Base-by-base conservation (phyloP, 2,888 invertebrate species). In the Drosophila mayaguana region DNA sequence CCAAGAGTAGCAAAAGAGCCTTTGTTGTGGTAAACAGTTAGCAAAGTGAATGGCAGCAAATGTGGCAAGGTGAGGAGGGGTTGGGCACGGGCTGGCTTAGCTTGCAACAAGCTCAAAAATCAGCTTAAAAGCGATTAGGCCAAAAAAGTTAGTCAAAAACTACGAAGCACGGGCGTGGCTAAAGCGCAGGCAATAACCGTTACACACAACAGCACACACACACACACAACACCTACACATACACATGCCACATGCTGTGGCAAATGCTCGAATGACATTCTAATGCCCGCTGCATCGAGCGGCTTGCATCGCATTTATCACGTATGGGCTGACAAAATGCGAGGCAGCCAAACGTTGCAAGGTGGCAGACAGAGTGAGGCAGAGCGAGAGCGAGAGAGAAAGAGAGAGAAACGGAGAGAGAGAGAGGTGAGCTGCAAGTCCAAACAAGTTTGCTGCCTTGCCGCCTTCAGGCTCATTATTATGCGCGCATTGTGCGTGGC, bases 401-500 rank as follows among this genome's bases (percentile, higher is more conserved):
- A 3, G 18, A 28, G 20, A 32, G 18, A 25, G 38, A 14, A 11
- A 14, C 6, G 2, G 20, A 7, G 28, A 16, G 28, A 57, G 20
- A 48, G 57, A 16, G 5, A 28, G 46, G 36, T 36, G 20, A 38
- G 28, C n/a, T 20, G 51, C 3, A 32, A 42, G 51, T 67, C 48
- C 18, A 74, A 77, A 77, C 79, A 63, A 63, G 79, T 79, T 77
- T 71, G 50, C 54, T 66, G 65, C 55, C 64, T 36, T 25, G 45
- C 50, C 45, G 72, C 42, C 72, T 54, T 46, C 51, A 25, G 80
- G 56, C 75, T 84, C 85, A 85, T 85, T 89, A 89, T 84, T 85
- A 85, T 85, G 85, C 85, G 85, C 85, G 88, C 90, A 88, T 89
- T 85, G 86, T 88, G 89, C 85, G 89, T 89, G 81, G 75, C 62